Conservation (phyloP, 1,140 invertebrate species). For the Zaprionus africanus region DNA sequence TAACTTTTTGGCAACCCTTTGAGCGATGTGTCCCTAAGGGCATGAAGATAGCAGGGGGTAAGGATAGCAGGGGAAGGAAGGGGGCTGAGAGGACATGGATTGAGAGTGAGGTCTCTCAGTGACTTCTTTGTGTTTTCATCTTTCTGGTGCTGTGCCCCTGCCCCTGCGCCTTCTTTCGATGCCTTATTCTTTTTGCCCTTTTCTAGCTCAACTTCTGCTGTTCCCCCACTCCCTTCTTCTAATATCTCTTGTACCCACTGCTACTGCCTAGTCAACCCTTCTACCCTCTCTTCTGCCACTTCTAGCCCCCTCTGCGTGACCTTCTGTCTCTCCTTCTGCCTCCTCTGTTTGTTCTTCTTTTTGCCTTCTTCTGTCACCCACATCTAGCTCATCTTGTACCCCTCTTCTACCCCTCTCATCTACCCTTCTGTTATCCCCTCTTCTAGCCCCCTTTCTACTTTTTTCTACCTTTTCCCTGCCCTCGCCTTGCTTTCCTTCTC, state of each 20-base stretch:
- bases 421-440: too few species aligned
- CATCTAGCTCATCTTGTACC: background rate
- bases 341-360: too few species aligned
- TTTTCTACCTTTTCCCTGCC: background rate
- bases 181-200: background rate
- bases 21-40: conserved; percentile 2
- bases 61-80: background rate
- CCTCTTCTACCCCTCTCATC: too few species aligned
- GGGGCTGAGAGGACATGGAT: background rate
- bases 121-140: background rate
- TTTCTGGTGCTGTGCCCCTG: background rate
- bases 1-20: conserved; percentile 49
- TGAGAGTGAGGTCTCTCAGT: background rate
- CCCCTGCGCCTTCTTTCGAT: background rate
- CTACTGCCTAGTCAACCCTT: background rate
- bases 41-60: too few species aligned
- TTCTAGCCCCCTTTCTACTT: background rate
- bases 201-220: background rate
- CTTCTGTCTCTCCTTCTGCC: background rate
- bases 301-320: background rate
- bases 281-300: background rate
- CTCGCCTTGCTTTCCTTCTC: background rate
- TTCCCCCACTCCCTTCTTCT: background rate
- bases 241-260: too few species aligned
- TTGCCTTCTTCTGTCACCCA: background rate